Evolutionary conservation across 2,113 vertebrate species (phyloP), one percentile per base, ranked within the genome.

Genomic region (Pontoporia blainvillei): DNA sequence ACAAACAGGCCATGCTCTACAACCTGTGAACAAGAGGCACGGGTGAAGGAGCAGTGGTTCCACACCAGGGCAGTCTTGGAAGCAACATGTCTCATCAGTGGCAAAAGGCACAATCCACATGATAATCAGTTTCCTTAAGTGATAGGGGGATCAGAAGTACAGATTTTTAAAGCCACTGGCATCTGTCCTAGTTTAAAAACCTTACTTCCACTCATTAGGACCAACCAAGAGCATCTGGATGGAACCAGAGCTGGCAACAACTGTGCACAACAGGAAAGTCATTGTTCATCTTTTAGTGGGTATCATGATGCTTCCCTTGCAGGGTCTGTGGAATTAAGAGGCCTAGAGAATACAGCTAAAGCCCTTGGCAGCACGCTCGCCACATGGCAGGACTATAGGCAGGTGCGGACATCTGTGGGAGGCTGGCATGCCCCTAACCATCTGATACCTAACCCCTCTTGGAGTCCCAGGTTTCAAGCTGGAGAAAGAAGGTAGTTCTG

Each of bases 1-100:
- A 99, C 99, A 98, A 99, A 99, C 96, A 99, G 98, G 93, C 99
- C 99, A 20, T 99, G 99, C 97, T 99, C 99, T 95, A 99, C 99
- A 54, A 99, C 99, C 99, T 99, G 95, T 3, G 4, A 95, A 79
- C 2, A 39, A 90, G 49, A 88, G 66, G 54, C 18, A 36, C 0
- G 0, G 66, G 17, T 36, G 2, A 88, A 39, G 61, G 44, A 64
- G 44, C 15, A 2, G 2, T 0, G 17, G 11, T 21, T 85, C 10
- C 41, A 90, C 15, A 69, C 20, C 21, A 2, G 72, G 13, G 25
- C 25, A 54, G 10, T 76, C 41, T 52, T 20, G 18, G 21, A 76
- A 76, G 57, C 20, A 44, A 20, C 1, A 34, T 2, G 29, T 34
- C 31, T 72, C 66, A 29, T 31, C 36, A 78, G 17, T 2, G 39